These are phyloP conservation scores for Girardinus metallicus DNA, from an alignment of 2,797 vertebrate genomes.

Conservation along the genomic window DNA sequence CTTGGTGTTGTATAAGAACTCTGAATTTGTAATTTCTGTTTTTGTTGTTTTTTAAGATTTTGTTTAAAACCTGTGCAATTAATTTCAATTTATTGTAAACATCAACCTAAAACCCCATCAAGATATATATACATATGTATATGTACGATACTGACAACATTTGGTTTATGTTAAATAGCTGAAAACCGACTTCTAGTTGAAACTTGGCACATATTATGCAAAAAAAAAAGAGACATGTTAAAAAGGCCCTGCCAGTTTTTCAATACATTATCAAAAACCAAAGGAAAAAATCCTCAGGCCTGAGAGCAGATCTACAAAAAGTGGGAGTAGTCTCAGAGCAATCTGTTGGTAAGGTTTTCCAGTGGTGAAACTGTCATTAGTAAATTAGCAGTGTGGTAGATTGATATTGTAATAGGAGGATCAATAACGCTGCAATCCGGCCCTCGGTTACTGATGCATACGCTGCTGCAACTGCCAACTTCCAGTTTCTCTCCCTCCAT, in stretches of 20 bases:
- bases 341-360: constrained; percentile 10
- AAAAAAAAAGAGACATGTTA: neutral
- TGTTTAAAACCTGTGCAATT: neutral
- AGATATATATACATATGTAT: neutral
- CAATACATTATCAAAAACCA: neutral
- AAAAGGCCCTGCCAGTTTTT: neutral
- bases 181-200: neutral
- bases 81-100: neutral
- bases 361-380: constrained; percentile 63
- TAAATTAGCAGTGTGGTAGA: constrained; percentile 65
- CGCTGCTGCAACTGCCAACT: constrained; percentile 44
- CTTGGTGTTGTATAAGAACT: neutral
- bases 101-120: neutral
- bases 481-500: constrained; percentile 18
- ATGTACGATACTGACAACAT: neutral
- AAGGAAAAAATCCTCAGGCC: neutral
- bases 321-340: neutral
- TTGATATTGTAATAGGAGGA: constrained; percentile 57
- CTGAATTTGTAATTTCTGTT: neutral
- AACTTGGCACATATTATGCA: neutral
- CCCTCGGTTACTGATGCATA: constrained; percentile 52
- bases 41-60: neutral
- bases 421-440: constrained; percentile 60
- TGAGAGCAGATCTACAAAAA: neutral
- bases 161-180: neutral